Evolutionary conservation across 1,140 invertebrate species (phyloP).

Genomic region (Chironomus tepperi): DNA sequence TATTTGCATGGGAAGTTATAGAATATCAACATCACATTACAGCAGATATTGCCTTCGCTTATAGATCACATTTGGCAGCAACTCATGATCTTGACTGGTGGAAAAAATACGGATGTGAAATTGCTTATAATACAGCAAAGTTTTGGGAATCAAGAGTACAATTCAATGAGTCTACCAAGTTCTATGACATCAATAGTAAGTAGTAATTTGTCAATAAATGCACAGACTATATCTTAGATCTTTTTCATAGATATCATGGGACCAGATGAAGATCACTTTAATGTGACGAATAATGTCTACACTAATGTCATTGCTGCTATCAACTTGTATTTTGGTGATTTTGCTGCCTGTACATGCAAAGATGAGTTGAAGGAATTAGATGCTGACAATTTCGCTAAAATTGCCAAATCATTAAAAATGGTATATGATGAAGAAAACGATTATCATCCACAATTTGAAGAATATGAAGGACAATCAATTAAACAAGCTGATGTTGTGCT

Average conservation of each 20-base stretch:
- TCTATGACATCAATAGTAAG: constrained; percentile 43
- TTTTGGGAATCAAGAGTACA: constrained; percentile 44
- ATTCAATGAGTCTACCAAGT: constrained; percentile 40
- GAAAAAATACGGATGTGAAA: constrained; percentile 42
- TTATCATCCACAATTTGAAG: constrained; percentile 42
- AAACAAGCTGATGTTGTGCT: constrained; percentile 20
- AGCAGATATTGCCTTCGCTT: constrained; percentile 41
- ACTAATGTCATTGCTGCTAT: constrained; percentile 44
- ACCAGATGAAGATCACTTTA: constrained; percentile 43
- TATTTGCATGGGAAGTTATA: constrained; percentile 41
- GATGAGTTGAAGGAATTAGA: background rate
- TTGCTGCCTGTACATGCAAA: constrained; percentile 11
- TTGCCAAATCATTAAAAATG: constrained; percentile 40
- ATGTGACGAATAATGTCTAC: constrained; percentile 41
- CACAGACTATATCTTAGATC: too few species aligned
- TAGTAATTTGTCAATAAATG: too few species aligned
- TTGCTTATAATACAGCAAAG: constrained; percentile 42
- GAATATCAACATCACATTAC: constrained; percentile 42
- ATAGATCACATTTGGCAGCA: constrained; percentile 40
- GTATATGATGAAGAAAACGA: constrained; percentile 38
- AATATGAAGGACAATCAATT: constrained; percentile 30
- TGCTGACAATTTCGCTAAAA: constrained; percentile 36
- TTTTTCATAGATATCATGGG: constrained; percentile 43
- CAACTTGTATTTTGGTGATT: constrained; percentile 40
- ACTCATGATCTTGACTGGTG: constrained; percentile 42